Conservation (phyloP, 2,113 vertebrate species). For the Triplophysa dalaica region DNA sequence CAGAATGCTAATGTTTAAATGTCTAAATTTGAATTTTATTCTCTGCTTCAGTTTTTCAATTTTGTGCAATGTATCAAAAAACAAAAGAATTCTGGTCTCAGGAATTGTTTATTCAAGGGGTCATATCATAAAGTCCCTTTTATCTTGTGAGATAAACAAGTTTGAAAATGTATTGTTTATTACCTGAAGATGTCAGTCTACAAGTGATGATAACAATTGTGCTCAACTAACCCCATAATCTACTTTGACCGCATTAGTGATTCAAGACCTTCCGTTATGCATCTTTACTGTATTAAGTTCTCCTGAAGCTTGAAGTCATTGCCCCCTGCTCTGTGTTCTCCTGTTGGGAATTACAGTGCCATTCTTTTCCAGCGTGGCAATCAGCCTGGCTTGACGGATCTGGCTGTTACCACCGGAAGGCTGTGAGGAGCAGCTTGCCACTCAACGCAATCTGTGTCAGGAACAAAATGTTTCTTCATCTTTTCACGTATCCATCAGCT, state of each 20-base stretch:
- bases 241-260: conserved; percentile 47
- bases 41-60: too few relatives aligned
- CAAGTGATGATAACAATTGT: conserved; percentile 40
- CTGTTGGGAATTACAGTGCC: conserved; percentile 45
- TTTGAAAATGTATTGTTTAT: background rate
- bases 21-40: too few relatives aligned
- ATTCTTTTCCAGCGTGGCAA: conserved; percentile 57
- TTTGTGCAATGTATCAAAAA: too few relatives aligned
- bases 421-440: conserved; percentile 51
- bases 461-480: conserved; percentile 62
- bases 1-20: too few relatives aligned
- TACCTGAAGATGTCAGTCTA: conserved; percentile 10
- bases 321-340: conserved; percentile 36
- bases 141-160: too few relatives aligned
- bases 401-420: conserved; percentile 56
- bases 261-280: conserved; percentile 46
- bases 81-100: too few relatives aligned
- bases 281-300: conserved; percentile 49
- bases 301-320: conserved; percentile 49
- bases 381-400: conserved; percentile 57
- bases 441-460: conserved; percentile 53
- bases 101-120: too few relatives aligned
- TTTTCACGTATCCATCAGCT: conserved; percentile 66
- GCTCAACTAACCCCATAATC: conserved; percentile 15
- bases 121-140: too few relatives aligned